Evolutionary conservation across 2,888 invertebrate genomes (phyloP).

Genomic region (Oxytorus armatus): DNA sequence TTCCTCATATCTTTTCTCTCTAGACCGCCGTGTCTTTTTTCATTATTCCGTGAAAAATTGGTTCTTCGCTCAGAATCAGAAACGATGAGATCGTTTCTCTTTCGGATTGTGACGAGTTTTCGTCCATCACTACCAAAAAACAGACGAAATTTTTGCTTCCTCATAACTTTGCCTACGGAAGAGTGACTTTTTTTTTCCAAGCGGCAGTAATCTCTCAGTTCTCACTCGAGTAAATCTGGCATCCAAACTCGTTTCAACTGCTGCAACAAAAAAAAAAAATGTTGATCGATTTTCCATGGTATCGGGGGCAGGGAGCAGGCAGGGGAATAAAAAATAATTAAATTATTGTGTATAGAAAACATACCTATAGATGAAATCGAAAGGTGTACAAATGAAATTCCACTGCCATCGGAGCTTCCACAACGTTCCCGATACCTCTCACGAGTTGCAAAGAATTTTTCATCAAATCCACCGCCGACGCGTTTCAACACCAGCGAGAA

Average conservation of each 20-base stretch:
- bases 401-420: slow-evolving; percentile 43
- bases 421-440: slow-evolving; percentile 9
- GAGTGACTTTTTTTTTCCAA: slow-evolving; percentile 22
- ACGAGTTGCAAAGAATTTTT: slow-evolving; percentile 60
- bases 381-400: slow-evolving; percentile 56
- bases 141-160: slow-evolving; percentile 34
- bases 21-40: slow-evolving; percentile 1
- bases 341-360: slow-evolving; percentile 20
- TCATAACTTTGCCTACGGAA: neutral
- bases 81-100: slow-evolving; percentile 30
- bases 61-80: slow-evolving; percentile 6
- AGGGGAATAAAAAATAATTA: slow-evolving; percentile 34
- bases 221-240: slow-evolving; percentile 24
- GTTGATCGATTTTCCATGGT: neutral
- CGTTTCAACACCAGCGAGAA: no score
- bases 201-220: slow-evolving; percentile 8
- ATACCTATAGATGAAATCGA: slow-evolving; percentile 23
- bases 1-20: slow-evolving; percentile 18
- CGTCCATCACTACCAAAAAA: neutral
- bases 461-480: slow-evolving; percentile 53
- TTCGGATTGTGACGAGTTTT: slow-evolving; percentile 18
- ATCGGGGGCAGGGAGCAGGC: neutral
- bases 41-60: slow-evolving; percentile 12
- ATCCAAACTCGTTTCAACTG: neutral
- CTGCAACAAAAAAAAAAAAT: neutral